Base-by-base conservation (phyloP, 2,888 invertebrate species). In the Salticus scenicus region DNA sequence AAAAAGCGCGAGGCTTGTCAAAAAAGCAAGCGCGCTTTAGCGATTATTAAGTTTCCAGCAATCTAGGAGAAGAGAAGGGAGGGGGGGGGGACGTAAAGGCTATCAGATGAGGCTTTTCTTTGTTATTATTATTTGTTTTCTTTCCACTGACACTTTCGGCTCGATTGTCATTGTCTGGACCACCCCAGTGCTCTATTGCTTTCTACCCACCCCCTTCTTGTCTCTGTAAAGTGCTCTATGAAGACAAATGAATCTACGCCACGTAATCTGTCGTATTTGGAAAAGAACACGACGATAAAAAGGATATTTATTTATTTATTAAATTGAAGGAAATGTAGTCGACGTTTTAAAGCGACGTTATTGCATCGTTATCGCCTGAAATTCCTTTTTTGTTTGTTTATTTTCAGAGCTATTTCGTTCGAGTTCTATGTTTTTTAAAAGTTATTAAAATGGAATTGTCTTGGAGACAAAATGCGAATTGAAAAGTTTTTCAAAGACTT, bases 111-210 rank as follows among this genome's bases (percentile, higher is more conserved):
- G 76, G 31, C 47, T 70, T 72, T 72, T 72, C 82, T 76, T 71
- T 72, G 76, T 75, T 83, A 83, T 76, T 83, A 71, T 83, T 83
- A 76, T 83, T 83, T 83, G 82, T 76, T 83, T 76, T 83, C 71
- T 75, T 82, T 83, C 64, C 57, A 20, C 64, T 63, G 71, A 66
- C 75, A 76, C 82, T 82, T 76, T 70, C 47, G 33, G 79, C 72
- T 79, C 79, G 72, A 79, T 79, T 79, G 79, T 81, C 81, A 67
- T 47, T 33, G 70, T 70, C 57, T 41, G 64, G 79, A 72, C 37
- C 67, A 42, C 37, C 63, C 63, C 74, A 31, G 63, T 41, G 28
- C 41, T 57, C 57, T 64, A 74, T 63, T 64, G 33, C 33, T 64
- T 20, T 37, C 73, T 33, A 7, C 41, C 37, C 33, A n/a, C 17